phyloP scores from a whole-genome alignment of 2,888 invertebrate genomes.

The Tetranychus truncatus region DNA sequence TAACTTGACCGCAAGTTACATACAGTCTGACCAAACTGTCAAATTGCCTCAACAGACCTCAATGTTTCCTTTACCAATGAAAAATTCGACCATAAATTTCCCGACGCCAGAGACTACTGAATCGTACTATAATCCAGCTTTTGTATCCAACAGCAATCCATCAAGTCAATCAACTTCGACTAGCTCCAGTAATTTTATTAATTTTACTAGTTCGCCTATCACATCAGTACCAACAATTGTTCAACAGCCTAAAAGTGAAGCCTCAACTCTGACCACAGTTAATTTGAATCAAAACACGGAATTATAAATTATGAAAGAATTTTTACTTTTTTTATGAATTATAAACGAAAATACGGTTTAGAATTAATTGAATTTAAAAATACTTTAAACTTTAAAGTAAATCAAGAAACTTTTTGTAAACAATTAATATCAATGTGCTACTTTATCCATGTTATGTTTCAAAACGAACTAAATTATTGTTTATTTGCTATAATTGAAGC shows the following conservation, averaged over 20 bases:
- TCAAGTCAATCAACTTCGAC: not conserved
- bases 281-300: not conserved
- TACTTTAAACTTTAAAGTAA: no score
- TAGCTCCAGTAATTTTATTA: not conserved
- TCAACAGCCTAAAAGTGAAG: not conserved
- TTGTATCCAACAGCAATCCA: not conserved
- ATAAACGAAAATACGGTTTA: no score
- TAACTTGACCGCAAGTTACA: not conserved
- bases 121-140: not conserved
- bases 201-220: not conserved
- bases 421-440: no score
- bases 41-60: not conserved
- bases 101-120: not conserved
- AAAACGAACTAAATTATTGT: no score
- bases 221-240: not conserved
- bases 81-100: not conserved
- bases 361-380: no score
- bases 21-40: not conserved
- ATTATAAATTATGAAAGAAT: no score
- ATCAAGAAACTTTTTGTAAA: no score
- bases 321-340: no score
- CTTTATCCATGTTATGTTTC: no score
- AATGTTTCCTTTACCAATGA: not conserved
- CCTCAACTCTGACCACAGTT: not conserved
- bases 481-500: no score